These are phyloP conservation scores for Caenorhabditis macrosperma DNA, from an alignment of 2,888 invertebrate genomes.

Conservation along the genomic window DNA sequence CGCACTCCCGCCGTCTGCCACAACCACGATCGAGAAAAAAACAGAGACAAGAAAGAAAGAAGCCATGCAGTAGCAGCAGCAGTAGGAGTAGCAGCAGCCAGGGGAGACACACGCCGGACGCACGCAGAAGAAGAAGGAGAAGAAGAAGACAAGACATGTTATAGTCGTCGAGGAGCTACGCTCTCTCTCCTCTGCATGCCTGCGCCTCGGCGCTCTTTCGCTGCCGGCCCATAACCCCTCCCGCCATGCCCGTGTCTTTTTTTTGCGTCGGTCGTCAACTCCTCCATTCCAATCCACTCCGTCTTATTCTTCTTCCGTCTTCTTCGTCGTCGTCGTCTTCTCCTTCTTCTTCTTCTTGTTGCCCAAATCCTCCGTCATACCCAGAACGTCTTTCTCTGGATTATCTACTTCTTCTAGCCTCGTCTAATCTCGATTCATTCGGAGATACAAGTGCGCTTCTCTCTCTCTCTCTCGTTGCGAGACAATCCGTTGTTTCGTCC, in stretches of 20 bases:
- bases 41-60: slow-evolving; percentile 28
- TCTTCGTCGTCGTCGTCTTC: slow-evolving; percentile 7
- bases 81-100: not conserved
- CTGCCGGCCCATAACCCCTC: slow-evolving; percentile 39
- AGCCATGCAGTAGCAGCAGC: slow-evolving; percentile 6
- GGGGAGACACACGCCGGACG: slow-evolving; percentile 2
- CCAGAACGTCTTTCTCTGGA: slow-evolving; percentile 3
- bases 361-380: not conserved
- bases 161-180: slow-evolving; percentile 42
- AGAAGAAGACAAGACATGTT: slow-evolving; percentile 36
- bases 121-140: slow-evolving; percentile 15
- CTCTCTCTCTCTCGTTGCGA: too few relatives aligned
- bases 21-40: slow-evolving; percentile 11
- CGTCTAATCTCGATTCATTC: slow-evolving; percentile 1
- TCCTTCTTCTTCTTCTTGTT: not conserved
- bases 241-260: slow-evolving; percentile 24
- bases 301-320: slow-evolving; percentile 10
- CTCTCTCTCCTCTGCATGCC: slow-evolving; percentile 21
- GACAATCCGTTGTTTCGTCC: not conserved
- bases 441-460: not conserved
- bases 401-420: not conserved
- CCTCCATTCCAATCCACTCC: slow-evolving; percentile 48
- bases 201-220: slow-evolving; percentile 37
- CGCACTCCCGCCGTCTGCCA: slow-evolving; percentile 35
- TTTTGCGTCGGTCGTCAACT: slow-evolving; percentile 41